Base-by-base conservation (phyloP, 2,113 vertebrate species). In the Cercocebus atys region DNA sequence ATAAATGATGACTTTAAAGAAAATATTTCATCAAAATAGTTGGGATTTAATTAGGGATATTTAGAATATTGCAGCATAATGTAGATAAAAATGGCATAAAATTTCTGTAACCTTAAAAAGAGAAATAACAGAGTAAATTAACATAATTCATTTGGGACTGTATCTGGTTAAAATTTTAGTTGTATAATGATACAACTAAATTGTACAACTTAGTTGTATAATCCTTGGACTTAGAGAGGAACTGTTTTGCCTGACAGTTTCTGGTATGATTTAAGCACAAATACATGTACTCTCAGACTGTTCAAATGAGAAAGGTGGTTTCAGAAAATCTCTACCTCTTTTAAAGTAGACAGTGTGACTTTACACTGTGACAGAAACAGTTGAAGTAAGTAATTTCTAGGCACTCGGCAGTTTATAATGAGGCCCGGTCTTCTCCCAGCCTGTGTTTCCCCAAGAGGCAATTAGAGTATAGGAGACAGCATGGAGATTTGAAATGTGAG, bases 131-230 rank as follows among this genome's bases (percentile, higher is more conserved):
- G 59, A 89, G 22, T 87, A 61, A 80, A 57, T 93, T 91, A 81
- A 78, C 47, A 86, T 84, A 79, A 86, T 45, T 95, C 35, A 83
- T 59, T 82, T 85, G 47, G 64, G 35, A 88, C 35, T 84, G 22
- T 79, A 97, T 97, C 84, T 97, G 93, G 68, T 83, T 95, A 95
- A 94, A 94, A 76, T 95, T 96, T 87, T 94, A 76, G 55, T 90
- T 94, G 40, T 97, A 79, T 87, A 92, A 92, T 94, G 96, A 79
- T 81, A 90, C 79, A 87, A 81, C n/a, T 40, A 94, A 92, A 95
- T 96, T 57, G 27, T 64, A 64, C 30, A 64, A 64, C 27, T 32
- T 6, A 30, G 61, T 64, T 64, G 61, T 30, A 32, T 64, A 32
- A 64, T 64, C 66, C 47, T 95, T 96, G 22, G 40, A 70, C 80